These are phyloP conservation scores for Calameuta idolon DNA, from an alignment of 2,888 invertebrate genomes.

Conservation along the genomic window DNA sequence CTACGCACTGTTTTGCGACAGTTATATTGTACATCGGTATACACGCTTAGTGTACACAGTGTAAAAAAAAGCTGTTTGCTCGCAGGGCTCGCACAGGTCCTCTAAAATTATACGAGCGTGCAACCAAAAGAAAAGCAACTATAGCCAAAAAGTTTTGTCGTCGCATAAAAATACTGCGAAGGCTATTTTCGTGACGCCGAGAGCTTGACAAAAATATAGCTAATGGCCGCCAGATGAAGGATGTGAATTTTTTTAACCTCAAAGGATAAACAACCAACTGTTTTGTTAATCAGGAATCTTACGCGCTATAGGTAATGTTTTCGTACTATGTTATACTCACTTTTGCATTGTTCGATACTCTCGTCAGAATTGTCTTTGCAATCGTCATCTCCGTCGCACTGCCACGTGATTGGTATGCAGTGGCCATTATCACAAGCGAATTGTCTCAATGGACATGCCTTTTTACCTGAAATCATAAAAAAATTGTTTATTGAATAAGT, in stretches of 20 bases:
- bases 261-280: neutral
- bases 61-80: neutral
- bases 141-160: neutral
- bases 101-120: neutral
- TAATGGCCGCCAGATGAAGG: neutral
- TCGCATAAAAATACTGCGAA: neutral
- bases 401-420: slow-evolving; percentile 82
- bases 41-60: neutral
- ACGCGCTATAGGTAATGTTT: neutral
- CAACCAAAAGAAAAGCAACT: neutral
- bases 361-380: slow-evolving; percentile 89
- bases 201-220: neutral
- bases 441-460: slow-evolving; percentile 76
- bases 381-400: slow-evolving; percentile 84
- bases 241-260: neutral
- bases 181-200: neutral
- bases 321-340: slow-evolving; percentile 62
- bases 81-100: neutral
- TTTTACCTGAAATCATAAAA: slow-evolving; percentile 53
- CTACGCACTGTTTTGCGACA: neutral
- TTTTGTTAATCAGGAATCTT: neutral
- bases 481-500: neutral
- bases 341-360: slow-evolving; percentile 77
- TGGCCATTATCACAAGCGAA: slow-evolving; percentile 80
- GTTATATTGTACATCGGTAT: neutral